phyloP scores from a whole-genome alignment of 2,113 vertebrate species.

The Scopus umbretta region DNA sequence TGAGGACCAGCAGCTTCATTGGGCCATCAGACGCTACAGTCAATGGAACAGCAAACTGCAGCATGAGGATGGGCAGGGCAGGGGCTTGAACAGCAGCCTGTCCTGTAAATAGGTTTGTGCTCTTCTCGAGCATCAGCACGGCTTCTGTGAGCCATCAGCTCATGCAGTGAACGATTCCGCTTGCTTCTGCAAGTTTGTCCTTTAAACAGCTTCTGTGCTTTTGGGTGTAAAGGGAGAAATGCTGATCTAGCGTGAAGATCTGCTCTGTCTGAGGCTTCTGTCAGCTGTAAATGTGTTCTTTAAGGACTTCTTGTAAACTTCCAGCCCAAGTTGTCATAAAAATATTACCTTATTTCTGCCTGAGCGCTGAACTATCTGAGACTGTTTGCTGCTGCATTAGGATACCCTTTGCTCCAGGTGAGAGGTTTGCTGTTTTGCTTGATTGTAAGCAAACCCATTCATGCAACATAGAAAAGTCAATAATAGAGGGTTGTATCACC shows the following conservation, averaged over 20 bases:
- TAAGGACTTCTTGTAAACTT: background rate
- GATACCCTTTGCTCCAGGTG: background rate
- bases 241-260: background rate
- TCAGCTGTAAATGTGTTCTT: background rate
- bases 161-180: accelerated
- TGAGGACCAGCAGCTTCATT: background rate
- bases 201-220: background rate
- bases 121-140: background rate
- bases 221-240: background rate
- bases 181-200: background rate
- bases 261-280: background rate
- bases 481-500: background rate
- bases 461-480: background rate
- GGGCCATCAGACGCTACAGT: background rate
- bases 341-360: background rate
- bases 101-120: background rate
- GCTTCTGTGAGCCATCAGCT: background rate
- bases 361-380: background rate
- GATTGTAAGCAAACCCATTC: background rate
- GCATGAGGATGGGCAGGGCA: background rate
- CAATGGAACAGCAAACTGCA: background rate
- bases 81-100: background rate
- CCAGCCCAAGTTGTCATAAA: background rate
- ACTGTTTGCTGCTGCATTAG: background rate
- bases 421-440: background rate